phyloP scores from a whole-genome alignment of 64 coral and sea anemone genomes.

The Exaiptasia diaphana region DNA sequence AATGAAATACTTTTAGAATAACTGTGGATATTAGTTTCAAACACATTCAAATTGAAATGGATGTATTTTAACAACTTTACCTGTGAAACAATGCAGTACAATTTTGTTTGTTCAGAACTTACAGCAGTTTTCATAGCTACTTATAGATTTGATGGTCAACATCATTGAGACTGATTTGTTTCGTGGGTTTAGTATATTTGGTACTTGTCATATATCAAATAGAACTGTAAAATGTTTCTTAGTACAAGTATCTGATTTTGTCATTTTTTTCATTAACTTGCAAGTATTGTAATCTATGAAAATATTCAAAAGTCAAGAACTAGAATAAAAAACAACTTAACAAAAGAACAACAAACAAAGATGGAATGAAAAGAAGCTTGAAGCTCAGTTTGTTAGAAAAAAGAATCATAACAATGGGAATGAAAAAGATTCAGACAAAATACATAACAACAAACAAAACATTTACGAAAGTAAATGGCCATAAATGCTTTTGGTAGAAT shows the following conservation, averaged over 20 bases:
- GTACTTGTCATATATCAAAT: no score
- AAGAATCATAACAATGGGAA: slow-evolving; percentile 1
- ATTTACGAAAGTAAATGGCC: slow-evolving; percentile 55
- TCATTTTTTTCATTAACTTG: no score
- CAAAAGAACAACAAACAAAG: neutral
- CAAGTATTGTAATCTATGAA: no score
- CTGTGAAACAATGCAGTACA: neutral
- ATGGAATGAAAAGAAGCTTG: slow-evolving; percentile 18
- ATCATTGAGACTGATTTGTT: neutral
- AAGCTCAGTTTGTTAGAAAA: neutral
- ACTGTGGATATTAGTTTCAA: no score
- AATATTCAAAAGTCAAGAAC: no score
- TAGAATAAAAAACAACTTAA: no score
- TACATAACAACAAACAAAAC: slow-evolving; percentile 34
- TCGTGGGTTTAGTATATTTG: no score
- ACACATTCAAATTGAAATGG: neutral
- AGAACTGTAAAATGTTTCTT: no score
- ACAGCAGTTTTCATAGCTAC: neutral
- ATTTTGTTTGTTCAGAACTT: neutral
- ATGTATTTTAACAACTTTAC: neutral
- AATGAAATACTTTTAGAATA: neutral
- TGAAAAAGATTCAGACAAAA: slow-evolving; percentile 8
- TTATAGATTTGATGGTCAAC: neutral
- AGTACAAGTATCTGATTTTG: no score
- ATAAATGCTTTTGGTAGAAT: slow-evolving; percentile 9